Percentiles rank a stretch among this genome's conserved stretches.
These are phyloP conservation scores for Tachyglossus aculeatus DNA, from an alignment of 2,797 vertebrate species.

Conservation along the genomic window DNA sequence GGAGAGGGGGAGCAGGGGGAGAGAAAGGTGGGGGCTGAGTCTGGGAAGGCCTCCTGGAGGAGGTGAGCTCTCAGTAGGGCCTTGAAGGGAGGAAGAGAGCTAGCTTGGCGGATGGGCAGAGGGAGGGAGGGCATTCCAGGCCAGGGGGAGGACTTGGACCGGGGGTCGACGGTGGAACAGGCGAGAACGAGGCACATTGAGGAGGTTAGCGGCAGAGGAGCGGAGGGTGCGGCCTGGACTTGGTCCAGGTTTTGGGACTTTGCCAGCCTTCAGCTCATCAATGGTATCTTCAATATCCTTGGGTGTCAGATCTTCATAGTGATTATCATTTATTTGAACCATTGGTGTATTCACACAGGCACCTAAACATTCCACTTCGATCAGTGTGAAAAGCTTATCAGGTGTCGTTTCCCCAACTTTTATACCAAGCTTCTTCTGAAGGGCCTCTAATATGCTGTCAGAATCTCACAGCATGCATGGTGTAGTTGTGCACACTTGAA, in stretches of 20 bases:
- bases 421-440: conserved; percentile 88
- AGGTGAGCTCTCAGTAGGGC: no score
- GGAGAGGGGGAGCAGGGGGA: no score
- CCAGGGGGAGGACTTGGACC: no score
- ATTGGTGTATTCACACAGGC: conserved; percentile 91
- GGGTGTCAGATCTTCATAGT: conserved; percentile 87
- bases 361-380: conserved; percentile 89
- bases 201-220: no score
- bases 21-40: no score
- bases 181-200: no score
- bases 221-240: no score
- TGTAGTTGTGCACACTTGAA: conserved; percentile 97
- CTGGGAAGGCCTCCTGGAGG: no score
- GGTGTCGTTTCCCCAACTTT: conserved; percentile 86
- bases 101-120: no score
- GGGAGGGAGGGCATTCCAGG: no score
- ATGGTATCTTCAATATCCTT: conserved; percentile 92
- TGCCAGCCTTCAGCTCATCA: conserved; percentile 92
- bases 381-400: conserved; percentile 88
- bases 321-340: conserved; percentile 94
- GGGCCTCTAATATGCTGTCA: conserved; percentile 85
- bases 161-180: no score
- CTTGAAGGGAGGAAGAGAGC: no score
- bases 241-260: conserved; percentile 87
- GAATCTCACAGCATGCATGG: conserved; percentile 98